Percentiles rank a stretch among this genome's conserved stretches.
These are phyloP conservation scores for Gorsachius magnificus DNA, from an alignment of 2,797 vertebrate genomes.

Conservation along the genomic window DNA sequence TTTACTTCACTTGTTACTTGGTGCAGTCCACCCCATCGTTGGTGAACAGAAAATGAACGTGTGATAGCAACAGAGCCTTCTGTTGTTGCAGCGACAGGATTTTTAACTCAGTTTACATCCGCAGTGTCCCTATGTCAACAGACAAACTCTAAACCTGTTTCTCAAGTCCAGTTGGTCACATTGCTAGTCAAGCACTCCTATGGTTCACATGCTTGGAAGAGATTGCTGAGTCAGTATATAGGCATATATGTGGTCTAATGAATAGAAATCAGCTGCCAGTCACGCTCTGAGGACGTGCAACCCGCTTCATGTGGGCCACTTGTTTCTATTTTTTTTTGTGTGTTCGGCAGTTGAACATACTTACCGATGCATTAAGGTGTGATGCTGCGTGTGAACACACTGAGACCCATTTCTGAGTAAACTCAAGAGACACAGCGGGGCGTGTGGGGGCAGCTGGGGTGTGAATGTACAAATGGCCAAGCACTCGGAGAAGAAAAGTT, in stretches of 20 bases:
- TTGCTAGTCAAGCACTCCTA: not conserved
- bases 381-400: not conserved
- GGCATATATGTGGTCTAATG: not conserved
- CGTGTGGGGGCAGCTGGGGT: not conserved
- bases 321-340: not conserved
- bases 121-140: not conserved
- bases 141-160: not conserved
- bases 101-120: not conserved
- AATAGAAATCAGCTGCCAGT: not conserved
- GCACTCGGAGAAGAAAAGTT: not conserved
- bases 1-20: not conserved
- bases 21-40: not conserved
- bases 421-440: not conserved
- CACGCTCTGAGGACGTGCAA: accelerated
- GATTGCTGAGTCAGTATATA: not conserved
- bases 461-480: not conserved
- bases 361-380: not conserved
- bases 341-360: not conserved
- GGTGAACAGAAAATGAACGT: not conserved
- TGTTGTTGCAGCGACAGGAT: not conserved
- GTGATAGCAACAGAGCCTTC: not conserved
- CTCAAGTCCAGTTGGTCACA: not conserved
- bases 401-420: not conserved
- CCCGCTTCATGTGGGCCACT: not conserved
- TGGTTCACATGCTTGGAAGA: not conserved